Percentiles rank a stretch among this genome's conserved stretches.
Evolutionary conservation across 2,113 vertebrate genomes (phyloP).

Genomic region (Calypte anna): DNA sequence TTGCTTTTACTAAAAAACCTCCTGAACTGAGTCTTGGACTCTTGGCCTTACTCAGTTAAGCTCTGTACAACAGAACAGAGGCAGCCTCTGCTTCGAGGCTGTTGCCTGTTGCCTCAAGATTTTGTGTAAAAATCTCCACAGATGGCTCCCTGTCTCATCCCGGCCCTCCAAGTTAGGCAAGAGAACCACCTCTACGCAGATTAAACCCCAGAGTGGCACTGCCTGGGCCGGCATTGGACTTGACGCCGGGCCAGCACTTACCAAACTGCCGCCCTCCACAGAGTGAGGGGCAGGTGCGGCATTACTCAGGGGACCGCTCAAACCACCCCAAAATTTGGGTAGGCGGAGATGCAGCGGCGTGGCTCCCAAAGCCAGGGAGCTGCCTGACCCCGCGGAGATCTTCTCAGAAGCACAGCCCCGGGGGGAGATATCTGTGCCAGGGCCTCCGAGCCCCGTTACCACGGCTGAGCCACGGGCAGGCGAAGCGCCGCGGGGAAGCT

Average conservation of each 20-base stretch:
- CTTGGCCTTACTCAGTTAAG: neutral
- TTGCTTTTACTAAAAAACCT: neutral
- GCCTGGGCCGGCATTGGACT: neutral
- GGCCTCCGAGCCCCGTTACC: neutral
- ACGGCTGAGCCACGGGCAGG: neutral
- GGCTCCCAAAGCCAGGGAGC: neutral
- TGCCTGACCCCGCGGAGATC: neutral
- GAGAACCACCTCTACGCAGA: neutral
- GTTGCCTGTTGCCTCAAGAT: neutral
- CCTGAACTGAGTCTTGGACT: neutral
- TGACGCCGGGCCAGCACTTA: neutral
- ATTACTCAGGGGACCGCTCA: neutral
- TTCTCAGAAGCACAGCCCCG: neutral
- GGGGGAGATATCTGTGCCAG: neutral
- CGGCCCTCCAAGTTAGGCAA: neutral
- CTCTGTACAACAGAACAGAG: neutral
- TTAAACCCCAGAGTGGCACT: neutral
- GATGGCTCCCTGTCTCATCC: neutral
- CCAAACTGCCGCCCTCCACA: neutral
- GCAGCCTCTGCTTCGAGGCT: neutral
- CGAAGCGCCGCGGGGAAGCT: neutral
- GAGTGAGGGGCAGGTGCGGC: neutral
- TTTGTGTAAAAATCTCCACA: neutral
- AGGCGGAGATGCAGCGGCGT: accelerated
- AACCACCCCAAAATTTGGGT: neutral